phyloP scores from a whole-genome alignment of 2,888 invertebrate species.

The Ceriagrion tenellum region DNA sequence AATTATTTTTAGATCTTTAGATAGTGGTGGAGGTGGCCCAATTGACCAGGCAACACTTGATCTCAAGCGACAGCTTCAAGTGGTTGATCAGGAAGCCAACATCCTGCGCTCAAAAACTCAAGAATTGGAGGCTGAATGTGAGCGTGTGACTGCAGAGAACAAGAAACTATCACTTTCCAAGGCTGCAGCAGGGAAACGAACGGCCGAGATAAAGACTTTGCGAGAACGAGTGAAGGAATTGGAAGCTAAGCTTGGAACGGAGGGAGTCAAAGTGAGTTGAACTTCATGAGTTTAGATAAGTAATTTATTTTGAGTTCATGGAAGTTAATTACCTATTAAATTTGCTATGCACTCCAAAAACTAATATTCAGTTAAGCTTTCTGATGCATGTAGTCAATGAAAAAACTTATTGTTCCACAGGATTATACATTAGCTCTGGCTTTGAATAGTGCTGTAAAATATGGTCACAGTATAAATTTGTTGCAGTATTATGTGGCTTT shows the following conservation, averaged over 20 bases:
- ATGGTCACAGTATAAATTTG: too few species aligned
- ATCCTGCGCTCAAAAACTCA: conserved; percentile 85
- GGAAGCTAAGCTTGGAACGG: conserved; percentile 82
- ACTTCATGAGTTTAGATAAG: too few species aligned
- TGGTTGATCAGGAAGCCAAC: conserved; percentile 88
- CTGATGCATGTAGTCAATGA: too few species aligned
- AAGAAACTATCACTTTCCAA: conserved; percentile 81
- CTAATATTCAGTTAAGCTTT: too few species aligned
- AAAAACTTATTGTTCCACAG: too few species aligned
- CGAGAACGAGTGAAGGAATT: conserved; percentile 79
- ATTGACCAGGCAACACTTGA: conserved; percentile 84
- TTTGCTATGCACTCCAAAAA: too few species aligned
- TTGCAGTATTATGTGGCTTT: too few species aligned
- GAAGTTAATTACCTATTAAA: too few species aligned
- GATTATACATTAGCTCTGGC: too few species aligned
- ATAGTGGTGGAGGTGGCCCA: conserved; percentile 75
- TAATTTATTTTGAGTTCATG: too few species aligned
- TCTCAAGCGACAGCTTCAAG: conserved; percentile 86
- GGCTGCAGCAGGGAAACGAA: conserved; percentile 73
- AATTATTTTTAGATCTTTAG: conserved; percentile 80
- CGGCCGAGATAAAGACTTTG: conserved; percentile 72
- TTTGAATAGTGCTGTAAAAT: too few species aligned
- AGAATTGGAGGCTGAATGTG: conserved; percentile 87
- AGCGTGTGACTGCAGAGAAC: conserved; percentile 87
- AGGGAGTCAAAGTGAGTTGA: conserved; percentile 75